Evolutionary conservation across 2,888 invertebrate species (phyloP), one percentile per base, ranked within the genome.

Genomic region (Ethmia dodecea): DNA sequence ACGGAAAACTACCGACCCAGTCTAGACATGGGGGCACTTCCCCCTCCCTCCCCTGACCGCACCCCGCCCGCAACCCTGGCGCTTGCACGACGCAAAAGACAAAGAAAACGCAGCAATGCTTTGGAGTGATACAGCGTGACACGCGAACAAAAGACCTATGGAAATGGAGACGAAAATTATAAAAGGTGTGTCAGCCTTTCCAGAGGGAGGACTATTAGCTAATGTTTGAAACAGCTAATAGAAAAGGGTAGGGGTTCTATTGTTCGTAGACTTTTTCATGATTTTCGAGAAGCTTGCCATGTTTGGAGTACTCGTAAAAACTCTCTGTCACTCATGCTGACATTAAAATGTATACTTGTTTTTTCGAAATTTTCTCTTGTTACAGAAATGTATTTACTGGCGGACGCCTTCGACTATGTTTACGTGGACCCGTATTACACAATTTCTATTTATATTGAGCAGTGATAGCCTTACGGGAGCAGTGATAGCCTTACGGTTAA

Each of bases 1-100:
- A 84, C 77, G 86, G 86, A 86, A 83, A 86, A 86, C 87, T 86
- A 84, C 83, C 86, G 86, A 87, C 87, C 86, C 86, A 86, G 86
- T 87, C 86, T 86, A 86, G 87, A 86, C 86, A 67, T 78, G 86
- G 84, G 79, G 86, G 84, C 83, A 80, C 66, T 74, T 76, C 79
- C 78, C 81, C 77, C 66, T 63, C 45, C 48, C 52, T 52, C 44
- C 54, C 46, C 47, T 54, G 46, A 57, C 48, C 60, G 45, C 55
- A 35, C 48, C 48, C 47, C 55, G 37, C 49, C 52, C 54, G 55
- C 62, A 62, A 49, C 66, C 72, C 77, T 63, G 64, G 47, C 63
- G 80, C 76, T 81, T 83, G 81, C 81, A 79, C 66, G 69, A 62
- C 59, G 74, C 77, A 64, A 73, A 75, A 64, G 66, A 76, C 79